Evolutionary conservation across 2,888 invertebrate species (phyloP), one percentile per base, ranked within the genome.

Genomic region (Ceramica pisi): DNA sequence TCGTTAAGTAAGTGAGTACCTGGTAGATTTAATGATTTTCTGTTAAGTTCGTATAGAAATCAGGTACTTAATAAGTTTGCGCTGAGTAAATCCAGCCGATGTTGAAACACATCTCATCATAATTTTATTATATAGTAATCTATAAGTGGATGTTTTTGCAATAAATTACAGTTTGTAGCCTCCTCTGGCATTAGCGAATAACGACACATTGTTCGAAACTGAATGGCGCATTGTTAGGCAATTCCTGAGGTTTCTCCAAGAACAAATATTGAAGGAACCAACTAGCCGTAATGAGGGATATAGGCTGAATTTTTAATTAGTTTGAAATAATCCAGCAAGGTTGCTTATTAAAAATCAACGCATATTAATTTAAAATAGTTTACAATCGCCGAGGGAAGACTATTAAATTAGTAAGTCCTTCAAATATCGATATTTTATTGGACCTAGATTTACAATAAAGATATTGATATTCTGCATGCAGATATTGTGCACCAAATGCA

Each of bases 201-300:
- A 81, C 81, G 59, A 80, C 70, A 70, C 72, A 81, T 84, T 83
- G 86, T 84, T 73, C 70, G 6, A 62, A 69, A 59, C 64, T 74
- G 66, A 81, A 81, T 71, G 19, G 73, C 56, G 48, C 51, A 81
- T 75, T 83, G 84, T 85, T 74, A 6, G 31, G 73, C 21, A 81
- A 85, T 31, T 35, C 1, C 55, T 67, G 64, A 70, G 48, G 38
- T 71, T 69, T 59, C 80, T 63, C n/a, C 63, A 75, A 80, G 59
- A 35, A 62, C 60, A 53, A 50, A 44, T 66, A 63, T 71, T 60
- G 60, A 31, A 66, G n/a, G 8, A 60, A 35, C 41, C 56, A 63
- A 53, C 59, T 51, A 57, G 26, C 68, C 59, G 59, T 56, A 60
- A 74, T 51, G 56, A 31, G 75, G 62, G 62, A 63, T 73, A 51